Conservation (phyloP, 2,888 invertebrate species). For the Quadroppia sp. region DNA sequence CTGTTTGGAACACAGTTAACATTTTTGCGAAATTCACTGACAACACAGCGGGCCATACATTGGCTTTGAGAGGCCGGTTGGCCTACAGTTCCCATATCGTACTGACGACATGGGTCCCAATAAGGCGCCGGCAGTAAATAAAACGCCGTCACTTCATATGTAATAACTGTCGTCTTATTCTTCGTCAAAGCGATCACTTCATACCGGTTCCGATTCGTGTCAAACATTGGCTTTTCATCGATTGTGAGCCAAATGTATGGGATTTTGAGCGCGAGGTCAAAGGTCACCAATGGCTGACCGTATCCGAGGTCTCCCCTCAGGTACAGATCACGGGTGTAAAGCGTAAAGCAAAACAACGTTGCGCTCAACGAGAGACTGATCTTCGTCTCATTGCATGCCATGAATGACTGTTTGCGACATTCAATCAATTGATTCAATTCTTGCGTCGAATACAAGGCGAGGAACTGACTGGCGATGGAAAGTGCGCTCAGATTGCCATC, state of each 20-base stretch:
- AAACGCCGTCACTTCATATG: too few species aligned
- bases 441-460: background rate
- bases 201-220: too few species aligned
- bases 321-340: background rate
- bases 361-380: background rate
- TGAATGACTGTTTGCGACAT: background rate
- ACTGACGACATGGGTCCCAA: too few species aligned
- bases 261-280: background rate
- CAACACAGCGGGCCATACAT: too few species aligned
- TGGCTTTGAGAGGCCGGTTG: too few species aligned
- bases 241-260: background rate
- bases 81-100: too few species aligned
- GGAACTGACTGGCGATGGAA: background rate
- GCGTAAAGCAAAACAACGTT: background rate
- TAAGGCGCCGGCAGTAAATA: too few species aligned
- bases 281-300: background rate
- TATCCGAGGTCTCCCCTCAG: background rate
- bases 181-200: too few species aligned
- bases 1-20: too few species aligned
- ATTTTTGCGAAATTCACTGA: too few species aligned
- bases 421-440: background rate
- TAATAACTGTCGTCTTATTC: too few species aligned
- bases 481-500: background rate
- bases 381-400: background rate
- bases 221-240: too few species aligned